phyloP scores from a whole-genome alignment of 2,888 invertebrate species.

The Hirtodrosophila alboralis region DNA sequence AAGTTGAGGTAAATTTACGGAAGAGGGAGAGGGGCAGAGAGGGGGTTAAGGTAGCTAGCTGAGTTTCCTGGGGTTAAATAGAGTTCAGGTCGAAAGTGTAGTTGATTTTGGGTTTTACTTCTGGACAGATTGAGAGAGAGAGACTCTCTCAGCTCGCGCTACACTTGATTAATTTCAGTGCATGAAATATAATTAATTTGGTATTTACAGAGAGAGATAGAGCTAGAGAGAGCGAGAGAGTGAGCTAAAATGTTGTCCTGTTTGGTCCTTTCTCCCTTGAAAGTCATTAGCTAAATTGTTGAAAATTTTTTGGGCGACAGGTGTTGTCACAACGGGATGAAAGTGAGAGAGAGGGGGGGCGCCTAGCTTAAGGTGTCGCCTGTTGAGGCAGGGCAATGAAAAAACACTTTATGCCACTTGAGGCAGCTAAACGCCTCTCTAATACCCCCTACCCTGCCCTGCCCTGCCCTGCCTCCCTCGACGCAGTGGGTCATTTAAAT shows the following conservation, averaged over 20 bases:
- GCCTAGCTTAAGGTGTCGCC: conserved; percentile 31
- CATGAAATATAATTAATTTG: conserved; percentile 78
- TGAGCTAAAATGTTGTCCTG: too few species aligned
- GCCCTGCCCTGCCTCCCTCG: neutral
- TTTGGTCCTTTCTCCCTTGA: neutral
- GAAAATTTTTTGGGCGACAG: conserved; percentile 68
- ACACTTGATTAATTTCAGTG: conserved; percentile 76
- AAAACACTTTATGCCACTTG: conserved; percentile 46
- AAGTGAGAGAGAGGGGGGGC: conserved; percentile 12
- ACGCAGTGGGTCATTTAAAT: conserved; percentile 70
- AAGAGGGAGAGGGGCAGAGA: neutral
- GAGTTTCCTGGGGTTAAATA: conserved; percentile 72
- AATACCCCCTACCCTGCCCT: too few species aligned
- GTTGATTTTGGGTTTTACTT: conserved; percentile 64
- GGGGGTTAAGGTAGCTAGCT: conserved; percentile 8
- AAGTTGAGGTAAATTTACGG: neutral
- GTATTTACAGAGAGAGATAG: conserved; percentile 65
- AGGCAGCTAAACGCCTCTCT: too few species aligned
- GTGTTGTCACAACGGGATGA: conserved; percentile 53
- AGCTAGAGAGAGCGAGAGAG: too few species aligned
- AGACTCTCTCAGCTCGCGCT: conserved; percentile 25
- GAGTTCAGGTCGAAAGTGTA: conserved; percentile 68
- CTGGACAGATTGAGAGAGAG: too few species aligned
- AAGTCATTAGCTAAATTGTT: conserved; percentile 77
- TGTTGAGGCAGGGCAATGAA: conserved; percentile 21